Conservation (phyloP, 2,797 vertebrate species). For the Nothura maculosa region DNA sequence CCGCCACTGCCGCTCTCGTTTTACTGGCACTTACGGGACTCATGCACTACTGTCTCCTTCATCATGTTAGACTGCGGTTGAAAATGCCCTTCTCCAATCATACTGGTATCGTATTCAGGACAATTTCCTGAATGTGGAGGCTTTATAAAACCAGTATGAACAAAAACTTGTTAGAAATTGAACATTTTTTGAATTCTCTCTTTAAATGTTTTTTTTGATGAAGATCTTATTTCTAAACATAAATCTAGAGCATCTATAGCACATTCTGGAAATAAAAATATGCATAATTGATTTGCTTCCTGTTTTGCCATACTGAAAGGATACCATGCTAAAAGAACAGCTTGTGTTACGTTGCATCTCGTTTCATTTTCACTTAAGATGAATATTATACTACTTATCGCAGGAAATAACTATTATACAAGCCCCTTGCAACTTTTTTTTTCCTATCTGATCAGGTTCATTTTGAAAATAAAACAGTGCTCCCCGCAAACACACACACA, state of each 20-base stretch:
- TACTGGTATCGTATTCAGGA: background rate
- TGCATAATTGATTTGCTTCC: background rate
- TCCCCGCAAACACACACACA: no score
- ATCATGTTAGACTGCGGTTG: background rate
- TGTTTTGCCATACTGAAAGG: background rate
- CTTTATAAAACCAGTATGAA: background rate
- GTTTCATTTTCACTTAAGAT: background rate
- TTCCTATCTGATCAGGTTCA: no score
- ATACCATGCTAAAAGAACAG: background rate
- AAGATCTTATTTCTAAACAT: background rate
- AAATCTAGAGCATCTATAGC: background rate
- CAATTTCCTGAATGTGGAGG: conserved; percentile 20
- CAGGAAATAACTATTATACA: background rate
- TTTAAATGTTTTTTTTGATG: background rate
- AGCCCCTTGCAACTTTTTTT: no score
- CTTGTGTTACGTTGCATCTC: background rate
- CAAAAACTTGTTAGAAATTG: background rate
- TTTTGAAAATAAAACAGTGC: no score
- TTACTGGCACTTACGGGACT: conserved; percentile 37
- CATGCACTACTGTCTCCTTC: background rate
- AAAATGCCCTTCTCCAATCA: conserved; percentile 25
- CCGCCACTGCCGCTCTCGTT: background rate
- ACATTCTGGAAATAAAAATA: background rate
- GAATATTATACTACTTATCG: background rate
- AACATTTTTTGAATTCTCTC: background rate